Percentiles rank a stretch among this genome's conserved stretches.
These are phyloP conservation scores for Drosophila histrio DNA, from an alignment of 2,888 invertebrate genomes.

Conservation along the genomic window DNA sequence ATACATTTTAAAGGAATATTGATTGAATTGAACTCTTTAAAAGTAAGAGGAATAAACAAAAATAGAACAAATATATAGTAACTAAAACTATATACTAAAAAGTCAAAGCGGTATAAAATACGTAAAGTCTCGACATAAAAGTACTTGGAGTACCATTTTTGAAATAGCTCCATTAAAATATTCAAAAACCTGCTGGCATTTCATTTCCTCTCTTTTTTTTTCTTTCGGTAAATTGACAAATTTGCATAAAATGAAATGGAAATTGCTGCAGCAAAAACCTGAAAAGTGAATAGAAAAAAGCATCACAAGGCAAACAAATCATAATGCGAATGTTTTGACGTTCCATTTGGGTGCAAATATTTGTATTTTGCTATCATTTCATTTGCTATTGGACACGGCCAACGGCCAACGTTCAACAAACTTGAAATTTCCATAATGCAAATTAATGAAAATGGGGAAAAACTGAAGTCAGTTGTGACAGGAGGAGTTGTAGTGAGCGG, in stretches of 20 bases:
- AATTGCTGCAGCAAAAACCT: slow-evolving; percentile 16
- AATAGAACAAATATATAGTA: no score
- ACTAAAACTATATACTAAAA: neutral
- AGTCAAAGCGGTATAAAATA: slow-evolving; percentile 21
- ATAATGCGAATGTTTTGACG: slow-evolving; percentile 42
- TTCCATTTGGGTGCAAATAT: slow-evolving; percentile 37
- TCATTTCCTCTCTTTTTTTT: slow-evolving; percentile 31
- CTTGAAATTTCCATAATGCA: slow-evolving; percentile 68
- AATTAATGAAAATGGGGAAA: slow-evolving; percentile 49
- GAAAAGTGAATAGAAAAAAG: slow-evolving; percentile 4
- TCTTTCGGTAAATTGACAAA: slow-evolving; percentile 54
- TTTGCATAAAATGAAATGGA: slow-evolving; percentile 52
- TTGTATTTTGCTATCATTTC: slow-evolving; percentile 55
- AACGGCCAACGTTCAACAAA: slow-evolving; percentile 23
- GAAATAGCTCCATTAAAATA: slow-evolving; percentile 46
- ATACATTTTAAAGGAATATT: no score
- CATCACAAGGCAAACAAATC: slow-evolving; percentile 47
- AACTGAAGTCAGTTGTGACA: no score
- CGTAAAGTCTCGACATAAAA: slow-evolving; percentile 17
- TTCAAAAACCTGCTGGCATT: slow-evolving; percentile 19
- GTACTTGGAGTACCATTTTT: slow-evolving; percentile 2
- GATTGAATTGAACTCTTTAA: no score
- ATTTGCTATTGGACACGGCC: slow-evolving; percentile 38
- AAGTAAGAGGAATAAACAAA: neutral
- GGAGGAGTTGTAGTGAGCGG: no score